Evolutionary conservation across 2,113 vertebrate species (phyloP).

Genomic region (Bathybates hornii): DNA sequence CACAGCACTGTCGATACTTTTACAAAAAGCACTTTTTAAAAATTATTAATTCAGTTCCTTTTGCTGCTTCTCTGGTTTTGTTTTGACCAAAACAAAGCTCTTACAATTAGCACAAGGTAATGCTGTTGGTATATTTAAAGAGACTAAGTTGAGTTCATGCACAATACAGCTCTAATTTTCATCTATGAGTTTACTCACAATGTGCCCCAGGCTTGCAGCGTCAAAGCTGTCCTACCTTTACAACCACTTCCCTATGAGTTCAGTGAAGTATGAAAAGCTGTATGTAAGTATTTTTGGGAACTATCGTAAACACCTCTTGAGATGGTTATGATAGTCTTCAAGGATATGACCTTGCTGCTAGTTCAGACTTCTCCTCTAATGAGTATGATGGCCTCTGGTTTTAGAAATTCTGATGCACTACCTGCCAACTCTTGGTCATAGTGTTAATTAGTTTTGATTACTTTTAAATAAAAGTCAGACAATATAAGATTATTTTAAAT

Average conservation of each 20-base stretch:
- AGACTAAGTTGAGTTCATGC: not conserved
- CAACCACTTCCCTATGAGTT: not conserved
- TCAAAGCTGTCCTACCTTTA: not conserved
- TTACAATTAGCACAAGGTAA: not conserved
- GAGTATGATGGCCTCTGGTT: not conserved
- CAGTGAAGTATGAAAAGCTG: not conserved
- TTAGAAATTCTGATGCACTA: not conserved
- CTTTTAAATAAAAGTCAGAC: not conserved
- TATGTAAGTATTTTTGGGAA: not conserved
- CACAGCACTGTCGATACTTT: not conserved
- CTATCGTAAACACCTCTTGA: not conserved
- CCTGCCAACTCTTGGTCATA: fast-evolving
- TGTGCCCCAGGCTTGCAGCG: not conserved
- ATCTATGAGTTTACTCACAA: not conserved
- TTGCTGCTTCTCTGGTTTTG: not conserved
- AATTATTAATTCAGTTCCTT: not conserved
- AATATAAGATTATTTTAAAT: not conserved
- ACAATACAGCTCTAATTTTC: not conserved
- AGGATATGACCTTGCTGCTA: not conserved
- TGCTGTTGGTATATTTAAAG: not conserved
- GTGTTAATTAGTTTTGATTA: not conserved
- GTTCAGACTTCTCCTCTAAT: not conserved
- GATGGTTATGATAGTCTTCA: not conserved
- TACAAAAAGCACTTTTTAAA: not conserved
- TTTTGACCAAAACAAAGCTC: not conserved